Conservation (phyloP, 2,888 invertebrate genomes). For the Pediacus dermestoides region DNA sequence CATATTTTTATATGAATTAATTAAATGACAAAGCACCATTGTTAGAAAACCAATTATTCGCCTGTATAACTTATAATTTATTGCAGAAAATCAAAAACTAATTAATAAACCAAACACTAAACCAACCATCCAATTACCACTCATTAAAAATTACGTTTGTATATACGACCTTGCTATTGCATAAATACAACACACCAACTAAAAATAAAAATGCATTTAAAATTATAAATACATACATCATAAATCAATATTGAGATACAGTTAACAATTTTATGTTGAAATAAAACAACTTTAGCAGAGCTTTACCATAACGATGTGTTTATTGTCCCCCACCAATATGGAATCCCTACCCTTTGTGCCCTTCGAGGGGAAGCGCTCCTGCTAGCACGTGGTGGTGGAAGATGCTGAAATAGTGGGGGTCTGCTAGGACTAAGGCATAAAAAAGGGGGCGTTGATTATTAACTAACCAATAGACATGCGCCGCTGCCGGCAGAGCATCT, state of each 20-base stretch:
- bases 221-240: constrained; percentile 25
- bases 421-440: constrained; percentile 25
- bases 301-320: constrained; percentile 52
- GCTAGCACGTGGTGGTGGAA: constrained; percentile 20
- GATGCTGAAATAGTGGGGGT: constrained; percentile 32
- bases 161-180: no score
- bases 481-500: constrained; percentile 40
- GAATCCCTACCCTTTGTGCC: constrained; percentile 28
- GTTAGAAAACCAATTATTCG: no score
- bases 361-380: constrained; percentile 31
- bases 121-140: no score
- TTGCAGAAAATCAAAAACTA: no score
- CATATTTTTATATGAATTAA: no score
- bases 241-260: constrained; percentile 49
- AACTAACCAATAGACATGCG: constrained; percentile 55
- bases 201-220: no score
- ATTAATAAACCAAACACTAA: no score
- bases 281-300: constrained; percentile 48
- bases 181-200: no score
- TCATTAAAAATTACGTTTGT: no score
- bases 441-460: constrained; percentile 41
- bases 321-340: constrained; percentile 44
- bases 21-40: no score
- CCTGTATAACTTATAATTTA: no score
- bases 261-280: constrained; percentile 49